Evolutionary conservation across 2,888 invertebrate genomes (phyloP), one percentile per base, ranked within the genome.

Genomic region (Drosophila kanekoi): DNA sequence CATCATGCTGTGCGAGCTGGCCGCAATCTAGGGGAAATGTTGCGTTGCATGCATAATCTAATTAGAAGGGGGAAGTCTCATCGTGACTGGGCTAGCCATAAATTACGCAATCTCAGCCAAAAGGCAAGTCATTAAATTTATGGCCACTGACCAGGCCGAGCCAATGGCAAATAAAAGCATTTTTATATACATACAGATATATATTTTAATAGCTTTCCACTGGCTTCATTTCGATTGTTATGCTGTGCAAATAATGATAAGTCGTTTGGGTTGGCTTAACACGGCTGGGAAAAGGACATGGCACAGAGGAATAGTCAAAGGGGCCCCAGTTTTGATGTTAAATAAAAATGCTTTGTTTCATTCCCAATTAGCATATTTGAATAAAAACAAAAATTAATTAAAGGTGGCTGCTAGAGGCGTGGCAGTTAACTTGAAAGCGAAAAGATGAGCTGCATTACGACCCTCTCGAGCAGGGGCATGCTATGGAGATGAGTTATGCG

Each of bases 91-190:
- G n/a, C 49, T 37, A 18, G 43, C 57, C 79, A 87, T 89, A 84
- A 84, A 89, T 84, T 68, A 84, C 68, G 72, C 82, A 87, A 84
- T 87, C 87, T 84, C 72, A 63, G 77, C 66, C 70, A 60, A 77
- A 70, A 66, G 78, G 75, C 67, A 71, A 70, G 70, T 71, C 89
- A 81, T 85, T 85, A 89, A 84, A 84, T 89, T 87, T 84, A 85
- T 84, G 74, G 66, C 62, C 63, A 66, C 60, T 77, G 81, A 80
- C 63, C 63, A 58, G 33, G 35, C 41, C 32, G 18, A 54, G 56
- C 53, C 63, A 67, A 79, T 72, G 68, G 53, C 53, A 75, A 88
- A 83, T 83, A 77, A 88, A 83, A 74, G 69, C 61, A 61, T 78
- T 84, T 79, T 63, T n/a, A n/a, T n/a, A n/a, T n/a, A n/a, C n/a